These are phyloP conservation scores for Bhutanitis thaidina DNA, from an alignment of 2,888 invertebrate species.

Conservation along the genomic window DNA sequence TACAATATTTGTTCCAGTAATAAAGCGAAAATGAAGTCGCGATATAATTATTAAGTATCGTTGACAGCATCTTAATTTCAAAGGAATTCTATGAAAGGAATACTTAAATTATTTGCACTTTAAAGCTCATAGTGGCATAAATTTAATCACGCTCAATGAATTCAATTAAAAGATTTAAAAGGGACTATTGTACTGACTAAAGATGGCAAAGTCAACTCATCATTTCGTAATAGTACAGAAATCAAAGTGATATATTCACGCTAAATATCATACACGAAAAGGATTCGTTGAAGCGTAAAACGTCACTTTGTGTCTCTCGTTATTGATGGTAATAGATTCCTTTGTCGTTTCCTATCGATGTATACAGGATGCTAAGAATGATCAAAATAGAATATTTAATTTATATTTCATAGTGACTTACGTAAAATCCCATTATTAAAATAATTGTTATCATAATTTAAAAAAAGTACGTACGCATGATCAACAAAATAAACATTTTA, in stretches of 20 bases:
- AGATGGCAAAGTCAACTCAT: conserved; percentile 34
- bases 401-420: too few relatives aligned
- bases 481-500: too few relatives aligned
- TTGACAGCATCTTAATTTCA: background rate
- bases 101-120: background rate
- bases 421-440: too few relatives aligned
- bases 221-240: conserved; percentile 48
- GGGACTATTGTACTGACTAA: conserved; percentile 34
- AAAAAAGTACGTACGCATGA: too few relatives aligned
- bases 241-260: conserved; percentile 46
- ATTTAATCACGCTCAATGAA: conserved; percentile 23
- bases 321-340: conserved; percentile 56
- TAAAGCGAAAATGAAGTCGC: too few relatives aligned
- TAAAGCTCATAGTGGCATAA: background rate
- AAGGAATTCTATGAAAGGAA: background rate
- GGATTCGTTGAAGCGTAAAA: conserved; percentile 51
- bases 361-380: conserved; percentile 41
- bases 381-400: background rate
- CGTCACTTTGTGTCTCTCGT: conserved; percentile 40
- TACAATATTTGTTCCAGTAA: too few relatives aligned
- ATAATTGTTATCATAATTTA: too few relatives aligned
- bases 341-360: conserved; percentile 54
- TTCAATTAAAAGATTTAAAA: conserved; percentile 31
- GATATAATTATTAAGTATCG: too few relatives aligned
- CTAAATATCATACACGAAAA: conserved; percentile 47